phyloP scores from a whole-genome alignment of 2,113 vertebrate genomes.

The Amphiprion ocellaris region DNA sequence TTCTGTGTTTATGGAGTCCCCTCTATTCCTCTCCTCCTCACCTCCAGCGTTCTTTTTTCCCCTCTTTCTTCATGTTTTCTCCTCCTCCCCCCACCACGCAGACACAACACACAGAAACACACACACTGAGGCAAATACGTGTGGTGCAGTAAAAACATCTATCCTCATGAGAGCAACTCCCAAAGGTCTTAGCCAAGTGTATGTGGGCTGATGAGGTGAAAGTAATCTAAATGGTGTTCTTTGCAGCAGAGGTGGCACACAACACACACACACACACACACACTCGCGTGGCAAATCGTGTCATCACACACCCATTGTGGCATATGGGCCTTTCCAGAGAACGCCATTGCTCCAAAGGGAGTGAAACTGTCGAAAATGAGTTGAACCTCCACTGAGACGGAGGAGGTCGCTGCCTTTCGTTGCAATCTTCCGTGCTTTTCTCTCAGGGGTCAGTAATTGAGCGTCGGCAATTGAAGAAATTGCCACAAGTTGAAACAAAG shows the following conservation, averaged over 20 bases:
- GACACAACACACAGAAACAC: constrained; percentile 14
- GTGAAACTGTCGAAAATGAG: constrained; percentile 70
- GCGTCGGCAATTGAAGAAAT: constrained; percentile 48
- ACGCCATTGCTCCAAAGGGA: constrained; percentile 49
- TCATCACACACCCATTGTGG: constrained; percentile 56
- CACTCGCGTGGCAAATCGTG: constrained; percentile 53
- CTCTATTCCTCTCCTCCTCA: constrained; percentile 15
- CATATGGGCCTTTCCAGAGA: constrained; percentile 57
- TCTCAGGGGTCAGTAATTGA: constrained; percentile 68
- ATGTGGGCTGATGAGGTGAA: constrained; percentile 79
- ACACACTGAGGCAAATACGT: constrained; percentile 13
- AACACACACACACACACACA: constrained; percentile 28
- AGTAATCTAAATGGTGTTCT: constrained; percentile 79
- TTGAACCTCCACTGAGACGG: constrained; percentile 58
- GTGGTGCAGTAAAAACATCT: constrained; percentile 64
- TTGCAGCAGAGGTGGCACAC: constrained; percentile 36
- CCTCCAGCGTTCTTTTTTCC: constrained; percentile 1
- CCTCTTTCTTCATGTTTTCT: constrained; percentile 6
- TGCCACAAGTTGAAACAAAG: constrained; percentile 63
- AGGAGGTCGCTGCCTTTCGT: constrained; percentile 35
- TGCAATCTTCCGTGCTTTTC: constrained; percentile 51
- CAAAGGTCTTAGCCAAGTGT: constrained; percentile 57
- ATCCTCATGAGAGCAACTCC: constrained; percentile 62
- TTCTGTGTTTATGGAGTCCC: constrained; percentile 14
- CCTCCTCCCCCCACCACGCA: constrained; percentile 27